These are phyloP conservation scores for Scalopus aquaticus DNA, from an alignment of 2,113 vertebrate species.

Conservation along the genomic window DNA sequence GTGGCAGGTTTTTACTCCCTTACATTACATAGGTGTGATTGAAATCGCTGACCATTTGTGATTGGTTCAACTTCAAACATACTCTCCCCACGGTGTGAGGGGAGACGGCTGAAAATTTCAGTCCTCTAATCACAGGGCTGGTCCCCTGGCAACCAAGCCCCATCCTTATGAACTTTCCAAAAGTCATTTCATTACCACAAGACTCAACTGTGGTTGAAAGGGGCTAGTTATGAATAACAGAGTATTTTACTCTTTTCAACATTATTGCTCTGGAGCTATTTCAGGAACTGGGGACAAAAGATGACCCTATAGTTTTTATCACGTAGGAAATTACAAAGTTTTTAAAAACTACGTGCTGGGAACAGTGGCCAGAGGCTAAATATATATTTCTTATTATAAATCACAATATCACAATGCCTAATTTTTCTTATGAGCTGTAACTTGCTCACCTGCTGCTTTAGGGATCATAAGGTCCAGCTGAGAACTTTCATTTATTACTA, in stretches of 20 bases:
- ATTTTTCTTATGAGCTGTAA: neutral
- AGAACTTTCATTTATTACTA: neutral
- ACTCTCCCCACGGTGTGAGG: neutral
- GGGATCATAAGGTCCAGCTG: neutral
- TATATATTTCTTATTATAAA: neutral
- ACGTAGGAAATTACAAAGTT: neutral
- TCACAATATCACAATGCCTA: neutral
- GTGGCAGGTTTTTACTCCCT: no score
- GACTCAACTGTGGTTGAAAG: neutral
- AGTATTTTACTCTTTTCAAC: neutral
- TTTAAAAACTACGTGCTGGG: neutral
- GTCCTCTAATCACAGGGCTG: neutral
- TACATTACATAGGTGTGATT: neutral
- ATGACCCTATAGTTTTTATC: neutral
- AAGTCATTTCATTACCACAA: neutral
- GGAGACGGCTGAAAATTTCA: neutral
- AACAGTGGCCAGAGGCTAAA: neutral
- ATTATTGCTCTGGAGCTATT: slow-evolving; percentile 3
- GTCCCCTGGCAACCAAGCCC: neutral
- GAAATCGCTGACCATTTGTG: neutral
- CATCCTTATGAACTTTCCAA: neutral
- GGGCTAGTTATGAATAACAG: neutral
- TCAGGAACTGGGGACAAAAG: slow-evolving; percentile 6
- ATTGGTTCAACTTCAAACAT: neutral
- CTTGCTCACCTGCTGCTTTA: neutral